These are phyloP conservation scores for Holotrichia oblita DNA, from an alignment of 1,140 invertebrate genomes.

Conservation along the genomic window DNA sequence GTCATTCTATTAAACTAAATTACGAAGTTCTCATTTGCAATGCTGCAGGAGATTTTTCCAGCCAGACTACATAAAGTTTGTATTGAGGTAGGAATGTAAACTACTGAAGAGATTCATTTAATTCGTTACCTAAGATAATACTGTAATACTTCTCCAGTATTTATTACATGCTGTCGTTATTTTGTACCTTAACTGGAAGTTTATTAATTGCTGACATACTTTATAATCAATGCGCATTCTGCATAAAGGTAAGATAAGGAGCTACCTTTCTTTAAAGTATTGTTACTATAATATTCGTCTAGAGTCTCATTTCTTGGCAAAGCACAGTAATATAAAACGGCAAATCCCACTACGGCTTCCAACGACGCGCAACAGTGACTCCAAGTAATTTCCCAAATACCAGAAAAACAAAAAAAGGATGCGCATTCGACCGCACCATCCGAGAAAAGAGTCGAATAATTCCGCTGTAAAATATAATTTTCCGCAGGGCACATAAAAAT, in stretches of 20 bases:
- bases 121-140: no score
- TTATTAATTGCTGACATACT: background rate
- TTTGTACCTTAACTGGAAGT: background rate
- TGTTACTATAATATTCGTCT: conserved; percentile 1
- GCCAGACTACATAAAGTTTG: no score
- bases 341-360: background rate
- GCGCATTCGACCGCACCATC: conserved; percentile 19
- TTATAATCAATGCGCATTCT: background rate
- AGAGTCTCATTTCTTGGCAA: conserved; percentile 31
- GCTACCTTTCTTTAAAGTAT: background rate
- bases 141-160: no score
- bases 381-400: conserved; percentile 28
- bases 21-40: conserved; percentile 31
- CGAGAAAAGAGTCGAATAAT: conserved; percentile 28
- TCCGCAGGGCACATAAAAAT: conserved; percentile 34
- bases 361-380: conserved; percentile 18
- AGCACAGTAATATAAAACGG: conserved; percentile 14
- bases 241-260: background rate
- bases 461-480: conserved; percentile 26
- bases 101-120: no score
- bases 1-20: conserved; percentile 28
- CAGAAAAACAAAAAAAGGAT: conserved; percentile 18
- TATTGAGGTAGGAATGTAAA: no score
- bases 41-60: conserved; percentile 11
- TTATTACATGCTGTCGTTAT: background rate